Percentiles rank a stretch among this genome's conserved stretches.
Evolutionary conservation across 2,113 vertebrate species (phyloP).

Genomic region (Lates calcarifer): DNA sequence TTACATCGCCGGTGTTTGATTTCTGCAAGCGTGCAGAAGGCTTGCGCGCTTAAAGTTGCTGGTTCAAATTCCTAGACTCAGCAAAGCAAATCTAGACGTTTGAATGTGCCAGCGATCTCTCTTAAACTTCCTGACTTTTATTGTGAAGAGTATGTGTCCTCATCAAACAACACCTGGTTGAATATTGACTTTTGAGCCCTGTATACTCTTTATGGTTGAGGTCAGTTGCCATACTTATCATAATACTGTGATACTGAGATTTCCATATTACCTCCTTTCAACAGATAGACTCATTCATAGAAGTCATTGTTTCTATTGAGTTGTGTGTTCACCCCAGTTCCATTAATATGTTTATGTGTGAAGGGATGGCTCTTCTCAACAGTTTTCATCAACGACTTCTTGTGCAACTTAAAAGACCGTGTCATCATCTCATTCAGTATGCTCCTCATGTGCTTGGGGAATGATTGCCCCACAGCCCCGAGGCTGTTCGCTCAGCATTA

Average conservation of each 20-base stretch:
- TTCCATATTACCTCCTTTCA: not conserved
- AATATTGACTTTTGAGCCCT: slow-evolving; percentile 38
- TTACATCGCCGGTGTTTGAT: slow-evolving; percentile 12
- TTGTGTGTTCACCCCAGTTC: not conserved
- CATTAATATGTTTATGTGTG: slow-evolving; percentile 8
- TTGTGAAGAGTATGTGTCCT: not conserved
- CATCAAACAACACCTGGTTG: slow-evolving; percentile 34
- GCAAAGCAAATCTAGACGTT: not conserved
- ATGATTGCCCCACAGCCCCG: slow-evolving; percentile 48
- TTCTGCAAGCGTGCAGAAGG: not conserved
- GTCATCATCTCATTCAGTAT: slow-evolving; percentile 54
- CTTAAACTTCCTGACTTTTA: not conserved
- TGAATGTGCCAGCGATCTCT: not conserved
- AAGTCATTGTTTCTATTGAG: not conserved
- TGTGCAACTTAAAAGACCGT: slow-evolving; percentile 31
- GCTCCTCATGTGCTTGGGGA: slow-evolving; percentile 59
- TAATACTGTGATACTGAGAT: not conserved
- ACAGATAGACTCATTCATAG: not conserved
- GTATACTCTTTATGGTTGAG: slow-evolving; percentile 24
- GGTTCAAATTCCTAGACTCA: not conserved
- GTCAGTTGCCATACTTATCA: not conserved
- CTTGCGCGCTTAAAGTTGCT: not conserved
- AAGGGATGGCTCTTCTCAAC: not conserved
- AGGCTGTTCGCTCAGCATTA: slow-evolving; percentile 61
- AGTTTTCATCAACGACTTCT: slow-evolving; percentile 24